Conservation (phyloP, 2,113 vertebrate species). For the Xiphophorus hellerii region DNA sequence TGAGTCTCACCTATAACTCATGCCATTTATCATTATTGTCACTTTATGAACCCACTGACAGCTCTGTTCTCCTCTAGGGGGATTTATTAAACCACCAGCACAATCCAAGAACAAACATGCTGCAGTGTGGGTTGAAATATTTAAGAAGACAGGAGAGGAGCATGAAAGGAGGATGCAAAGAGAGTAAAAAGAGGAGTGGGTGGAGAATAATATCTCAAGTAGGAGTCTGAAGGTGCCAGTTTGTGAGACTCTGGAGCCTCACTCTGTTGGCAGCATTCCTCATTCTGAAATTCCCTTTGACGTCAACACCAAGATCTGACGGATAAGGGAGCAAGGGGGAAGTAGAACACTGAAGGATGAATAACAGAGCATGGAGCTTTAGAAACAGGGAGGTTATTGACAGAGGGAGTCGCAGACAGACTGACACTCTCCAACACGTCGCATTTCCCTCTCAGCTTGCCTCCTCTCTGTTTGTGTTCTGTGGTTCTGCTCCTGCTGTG, state of each 20-base stretch:
- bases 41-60: conserved; percentile 30
- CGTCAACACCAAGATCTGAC: conserved; percentile 52
- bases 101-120: conserved; percentile 32
- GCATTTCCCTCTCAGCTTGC: conserved; percentile 39
- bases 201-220: conserved; percentile 11
- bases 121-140: neutral
- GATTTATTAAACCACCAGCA: conserved; percentile 22
- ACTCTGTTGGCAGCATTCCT: conserved; percentile 38
- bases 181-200: conserved; percentile 14
- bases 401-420: conserved; percentile 22
- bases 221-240: conserved; percentile 5
- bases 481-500: conserved; percentile 38
- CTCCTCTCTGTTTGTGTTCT: conserved; percentile 12
- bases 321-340: conserved; percentile 25
- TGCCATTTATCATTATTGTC: conserved; percentile 43
- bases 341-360: conserved; percentile 3
- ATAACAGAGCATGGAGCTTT: conserved; percentile 27
- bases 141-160: neutral
- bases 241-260: conserved; percentile 22
- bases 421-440: conserved; percentile 18
- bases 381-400: conserved; percentile 30
- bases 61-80: conserved; percentile 21
- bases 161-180: neutral
- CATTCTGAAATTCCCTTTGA: conserved; percentile 57
- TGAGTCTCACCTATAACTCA: conserved; percentile 10